phyloP scores from a whole-genome alignment of 2,113 vertebrate genomes.

The Myotis lucifugus region DNA sequence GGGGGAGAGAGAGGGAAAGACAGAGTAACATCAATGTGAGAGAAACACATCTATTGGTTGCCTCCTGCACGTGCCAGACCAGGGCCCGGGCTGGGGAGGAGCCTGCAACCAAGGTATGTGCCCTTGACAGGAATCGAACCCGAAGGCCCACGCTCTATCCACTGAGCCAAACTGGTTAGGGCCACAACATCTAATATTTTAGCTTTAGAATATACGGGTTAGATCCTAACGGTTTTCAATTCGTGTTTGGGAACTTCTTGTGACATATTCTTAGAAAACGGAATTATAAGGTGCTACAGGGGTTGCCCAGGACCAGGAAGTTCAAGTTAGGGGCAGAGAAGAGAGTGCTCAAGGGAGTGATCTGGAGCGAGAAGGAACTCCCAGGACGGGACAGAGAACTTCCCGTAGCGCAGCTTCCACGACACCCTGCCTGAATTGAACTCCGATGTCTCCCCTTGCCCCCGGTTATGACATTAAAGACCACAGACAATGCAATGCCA shows the following conservation, averaged over 20 bases:
- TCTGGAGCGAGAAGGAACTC: not conserved
- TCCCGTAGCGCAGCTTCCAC: not conserved
- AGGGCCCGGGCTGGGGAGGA: no score
- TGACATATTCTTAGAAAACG: not conserved
- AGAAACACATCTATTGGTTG: no score
- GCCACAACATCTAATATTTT: not conserved
- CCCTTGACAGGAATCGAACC: no score
- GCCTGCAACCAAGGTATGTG: no score
- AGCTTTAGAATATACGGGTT: not conserved
- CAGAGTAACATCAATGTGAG: no score
- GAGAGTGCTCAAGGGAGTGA: not conserved
- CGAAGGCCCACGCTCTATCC: no score
- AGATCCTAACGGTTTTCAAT: not conserved
- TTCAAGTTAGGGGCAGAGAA: not conserved
- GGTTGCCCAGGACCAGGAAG: not conserved
- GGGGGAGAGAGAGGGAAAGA: no score
- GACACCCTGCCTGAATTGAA: not conserved
- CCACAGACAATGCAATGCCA: not conserved
- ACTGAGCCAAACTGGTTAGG: no score
- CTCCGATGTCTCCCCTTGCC: not conserved
- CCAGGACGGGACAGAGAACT: fast-evolving
- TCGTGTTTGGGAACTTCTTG: not conserved
- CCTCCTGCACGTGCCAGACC: no score
- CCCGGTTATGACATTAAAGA: not conserved
- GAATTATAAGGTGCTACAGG: not conserved